Evolutionary conservation across 2,888 invertebrate genomes (phyloP), one percentile per base, ranked within the genome.

Genomic region (Cephus pulcher): DNA sequence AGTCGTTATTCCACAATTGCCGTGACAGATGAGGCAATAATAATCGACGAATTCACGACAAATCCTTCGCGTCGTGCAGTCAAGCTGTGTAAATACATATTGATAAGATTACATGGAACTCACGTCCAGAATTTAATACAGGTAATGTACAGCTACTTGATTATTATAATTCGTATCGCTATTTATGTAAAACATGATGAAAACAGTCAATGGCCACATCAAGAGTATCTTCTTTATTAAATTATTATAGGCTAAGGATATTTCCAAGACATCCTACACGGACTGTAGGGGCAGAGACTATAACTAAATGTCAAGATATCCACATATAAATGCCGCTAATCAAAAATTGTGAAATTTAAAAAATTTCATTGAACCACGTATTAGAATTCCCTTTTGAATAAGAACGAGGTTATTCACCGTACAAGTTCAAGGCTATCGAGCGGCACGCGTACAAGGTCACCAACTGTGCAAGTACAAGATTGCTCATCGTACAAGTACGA

Each of bases 381-480:
- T 56, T 56, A 23, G 56, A 56, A 23, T 56, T 56, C 56, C 9
- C 56, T 56, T 56, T 56, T 56, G 56, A 56, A 34, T 32, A 71
- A 34, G 71, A 12, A 71, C 33, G 71, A 71, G 32, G 71, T 34
- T 34, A 83, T 86, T 84, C 83, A 75, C 80, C 85, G 84, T 86
- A 79, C 88, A 88, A 88, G 88, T 88, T 88, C 87, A 88, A 87
- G 88, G 88, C 83, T 83, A 80, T 78, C 75, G 71, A 78, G 80
- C 78, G 74, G 34, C n/a, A 34, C 74, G 35, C 12, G 74, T 34
- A n/a, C 74, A 74, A 74, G 74, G 74, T 35, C 71, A 71, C 34
- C 71, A 32, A 71, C 71, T 34, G 71, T 71, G 71, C 71, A 71
- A 71, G 71, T 71, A 34, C 71, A 32, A 32, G 23, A 32, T 34